Evolutionary conservation across 2,797 vertebrate species (phyloP).

Genomic region (Sebastes jordani): DNA sequence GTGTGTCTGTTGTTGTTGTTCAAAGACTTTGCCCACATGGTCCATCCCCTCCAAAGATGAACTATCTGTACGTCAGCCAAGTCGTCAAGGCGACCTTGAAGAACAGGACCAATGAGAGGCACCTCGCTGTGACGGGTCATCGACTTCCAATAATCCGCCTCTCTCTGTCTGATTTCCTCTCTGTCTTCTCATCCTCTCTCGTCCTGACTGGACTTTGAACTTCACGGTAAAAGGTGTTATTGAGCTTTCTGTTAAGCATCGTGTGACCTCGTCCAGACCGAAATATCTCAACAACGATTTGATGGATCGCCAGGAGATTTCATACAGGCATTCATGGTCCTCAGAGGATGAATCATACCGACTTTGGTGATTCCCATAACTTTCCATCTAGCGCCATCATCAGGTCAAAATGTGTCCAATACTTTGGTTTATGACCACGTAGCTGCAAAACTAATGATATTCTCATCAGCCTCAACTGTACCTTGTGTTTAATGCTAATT

Average conservation of each 20-base stretch:
- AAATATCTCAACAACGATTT: neutral
- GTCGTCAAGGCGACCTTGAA: slow-evolving; percentile 59
- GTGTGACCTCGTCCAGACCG: neutral
- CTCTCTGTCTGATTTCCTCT: neutral
- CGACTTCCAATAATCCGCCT: slow-evolving; percentile 61
- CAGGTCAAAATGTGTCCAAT: neutral
- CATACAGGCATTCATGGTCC: neutral
- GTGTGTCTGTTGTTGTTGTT: slow-evolving; percentile 77
- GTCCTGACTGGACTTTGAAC: slow-evolving; percentile 20
- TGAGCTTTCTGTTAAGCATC: neutral
- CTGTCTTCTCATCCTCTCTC: slow-evolving; percentile 1
- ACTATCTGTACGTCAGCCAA: slow-evolving; percentile 33
- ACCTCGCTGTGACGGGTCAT: slow-evolving; percentile 36
- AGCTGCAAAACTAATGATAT: neutral
- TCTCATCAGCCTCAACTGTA: neutral
- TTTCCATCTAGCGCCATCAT: neutral
- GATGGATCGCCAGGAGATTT: neutral
- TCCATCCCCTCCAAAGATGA: slow-evolving; percentile 24
- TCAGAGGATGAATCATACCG: neutral
- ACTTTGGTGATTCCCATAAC: neutral
- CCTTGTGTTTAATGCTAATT: neutral
- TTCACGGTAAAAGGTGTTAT: neutral
- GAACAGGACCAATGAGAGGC: slow-evolving; percentile 31
- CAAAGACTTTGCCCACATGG: slow-evolving; percentile 10
- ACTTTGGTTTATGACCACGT: neutral